Conservation (phyloP, 2,797 vertebrate genomes). For the Xerus rutilus region DNA sequence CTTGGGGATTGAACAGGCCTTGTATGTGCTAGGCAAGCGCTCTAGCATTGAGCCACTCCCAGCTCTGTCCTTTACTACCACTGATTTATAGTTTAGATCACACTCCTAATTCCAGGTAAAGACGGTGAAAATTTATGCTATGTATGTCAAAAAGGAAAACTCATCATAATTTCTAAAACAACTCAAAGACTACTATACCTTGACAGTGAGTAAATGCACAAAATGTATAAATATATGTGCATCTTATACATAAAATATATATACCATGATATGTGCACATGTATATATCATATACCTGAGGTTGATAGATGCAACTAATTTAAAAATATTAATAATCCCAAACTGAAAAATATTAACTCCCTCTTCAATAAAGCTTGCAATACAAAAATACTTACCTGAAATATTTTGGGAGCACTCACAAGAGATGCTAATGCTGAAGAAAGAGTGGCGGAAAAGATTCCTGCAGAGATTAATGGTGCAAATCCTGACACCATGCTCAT, state of each 20-base stretch:
- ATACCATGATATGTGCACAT: not conserved
- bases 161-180: slow-evolving; percentile 47
- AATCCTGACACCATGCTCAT: slow-evolving; percentile 98
- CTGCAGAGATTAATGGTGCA: slow-evolving; percentile 96
- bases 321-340: slow-evolving; percentile 32
- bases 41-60: too few relatives aligned
- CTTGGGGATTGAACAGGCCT: too few relatives aligned
- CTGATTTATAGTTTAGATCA: not conserved
- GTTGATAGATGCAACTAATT: not conserved
- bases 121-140: not conserved
- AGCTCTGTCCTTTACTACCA: not conserved
- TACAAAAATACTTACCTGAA: slow-evolving; percentile 92
- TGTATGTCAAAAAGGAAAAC: not conserved
- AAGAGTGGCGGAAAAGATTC: slow-evolving; percentile 98
- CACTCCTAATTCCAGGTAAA: not conserved
- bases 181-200: not conserved
- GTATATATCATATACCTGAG: not conserved
- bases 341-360: not conserved
- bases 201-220: not conserved
- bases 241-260: slow-evolving; percentile 7
- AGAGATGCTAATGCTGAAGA: slow-evolving; percentile 99
- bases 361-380: not conserved
- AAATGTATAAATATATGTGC: not conserved
- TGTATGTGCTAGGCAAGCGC: too few relatives aligned
- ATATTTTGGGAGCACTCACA: slow-evolving; percentile 99